Percentiles rank a stretch among this genome's conserved stretches.
Conservation (phyloP, 2,888 invertebrate genomes). For the Tortrix viridana region DNA sequence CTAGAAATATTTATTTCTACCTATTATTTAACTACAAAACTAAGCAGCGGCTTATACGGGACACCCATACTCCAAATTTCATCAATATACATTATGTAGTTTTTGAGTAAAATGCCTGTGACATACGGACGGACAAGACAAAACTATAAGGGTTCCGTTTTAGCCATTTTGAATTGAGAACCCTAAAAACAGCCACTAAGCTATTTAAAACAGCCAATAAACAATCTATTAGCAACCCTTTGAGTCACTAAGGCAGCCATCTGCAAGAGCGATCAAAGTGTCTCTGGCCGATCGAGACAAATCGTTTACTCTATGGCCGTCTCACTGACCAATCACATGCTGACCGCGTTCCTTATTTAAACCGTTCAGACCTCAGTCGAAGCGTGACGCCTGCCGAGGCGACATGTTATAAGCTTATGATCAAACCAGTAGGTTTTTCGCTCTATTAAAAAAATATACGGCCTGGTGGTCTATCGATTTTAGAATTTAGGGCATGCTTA, state of each 20-base stretch:
- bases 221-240: constrained; percentile 4
- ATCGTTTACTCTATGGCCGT: background rate
- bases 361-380: background rate
- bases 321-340: constrained; percentile 7
- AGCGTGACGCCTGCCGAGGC: background rate
- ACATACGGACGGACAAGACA: no score
- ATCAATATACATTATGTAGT: no score
- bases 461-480: constrained; percentile 3
- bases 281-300: background rate
- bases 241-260: constrained; percentile 1
- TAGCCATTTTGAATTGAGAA: no score
- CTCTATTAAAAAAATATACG: constrained; percentile 13
- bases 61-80: no score
- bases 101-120: no score
- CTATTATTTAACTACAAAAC: no score
- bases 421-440: constrained; percentile 6
- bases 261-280: constrained; percentile 4
- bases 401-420: background rate
- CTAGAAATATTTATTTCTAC: no score
- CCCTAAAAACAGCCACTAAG: background rate
- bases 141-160: no score
- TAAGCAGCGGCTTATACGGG: no score
- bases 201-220: background rate
- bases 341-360: constrained; percentile 1
- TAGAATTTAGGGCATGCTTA: constrained; percentile 5